These are phyloP conservation scores for Catagonus wagneri DNA, from an alignment of 2,113 vertebrate genomes.

Conservation along the genomic window DNA sequence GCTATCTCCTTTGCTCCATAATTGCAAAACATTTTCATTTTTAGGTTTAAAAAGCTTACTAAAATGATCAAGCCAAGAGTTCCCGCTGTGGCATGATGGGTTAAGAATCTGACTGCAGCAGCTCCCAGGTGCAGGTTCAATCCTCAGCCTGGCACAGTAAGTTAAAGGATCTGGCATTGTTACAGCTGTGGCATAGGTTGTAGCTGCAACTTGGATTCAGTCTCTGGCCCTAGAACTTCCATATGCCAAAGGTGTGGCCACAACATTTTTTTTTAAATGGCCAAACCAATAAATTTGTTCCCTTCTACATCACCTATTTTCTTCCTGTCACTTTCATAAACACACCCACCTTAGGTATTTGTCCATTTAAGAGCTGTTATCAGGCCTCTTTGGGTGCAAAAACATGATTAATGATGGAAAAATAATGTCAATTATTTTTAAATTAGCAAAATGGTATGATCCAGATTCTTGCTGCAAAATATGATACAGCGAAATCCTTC, in stretches of 20 bases:
- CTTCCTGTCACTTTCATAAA: background rate
- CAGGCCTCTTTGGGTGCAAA: background rate
- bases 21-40: background rate
- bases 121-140: too few species aligned
- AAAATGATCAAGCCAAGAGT: background rate
- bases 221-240: too few species aligned
- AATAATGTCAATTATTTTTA: background rate
- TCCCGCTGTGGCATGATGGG: too few species aligned
- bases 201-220: too few species aligned
- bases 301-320: background rate
- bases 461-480: conserved; percentile 16
- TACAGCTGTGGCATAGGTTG: too few species aligned
- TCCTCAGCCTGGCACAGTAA: too few species aligned
- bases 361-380: background rate
- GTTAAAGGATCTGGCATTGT: too few species aligned
- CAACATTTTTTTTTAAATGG: background rate
- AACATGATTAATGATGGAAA: background rate
- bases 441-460: background rate
- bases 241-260: too few species aligned
- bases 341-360: background rate
- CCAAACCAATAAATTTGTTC: background rate
- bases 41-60: conserved; percentile 8
- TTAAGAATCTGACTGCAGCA: too few species aligned
- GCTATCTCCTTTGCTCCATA: background rate
- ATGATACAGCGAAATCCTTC: background rate